A percentile compares a stretch with the other conserved stretches of the same genome.
These are phyloP conservation scores for Hyles lineata DNA, from an alignment of 2,888 invertebrate species.

Conservation along the genomic window DNA sequence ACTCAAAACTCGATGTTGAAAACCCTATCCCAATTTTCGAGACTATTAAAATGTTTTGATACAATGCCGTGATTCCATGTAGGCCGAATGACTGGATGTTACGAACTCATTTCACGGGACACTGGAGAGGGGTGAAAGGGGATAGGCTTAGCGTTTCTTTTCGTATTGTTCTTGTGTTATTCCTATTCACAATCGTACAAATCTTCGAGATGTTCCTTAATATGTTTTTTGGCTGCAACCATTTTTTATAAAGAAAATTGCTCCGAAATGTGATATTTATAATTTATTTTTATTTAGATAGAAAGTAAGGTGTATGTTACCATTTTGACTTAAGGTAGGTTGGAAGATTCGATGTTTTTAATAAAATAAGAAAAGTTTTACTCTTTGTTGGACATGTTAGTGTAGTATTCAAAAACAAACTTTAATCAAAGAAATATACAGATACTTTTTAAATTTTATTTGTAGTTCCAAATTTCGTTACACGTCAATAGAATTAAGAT, in stretches of 20 bases:
- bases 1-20: neutral
- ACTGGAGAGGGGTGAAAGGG: neutral
- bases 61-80: constrained; percentile 22
- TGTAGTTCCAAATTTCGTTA: no score
- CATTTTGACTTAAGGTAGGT: no score
- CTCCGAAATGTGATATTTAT: no score
- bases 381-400: no score
- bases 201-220: neutral
- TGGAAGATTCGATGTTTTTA: no score
- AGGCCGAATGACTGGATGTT: constrained; percentile 12
- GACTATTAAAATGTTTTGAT: neutral
- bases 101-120: constrained; percentile 29
- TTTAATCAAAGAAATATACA: no score
- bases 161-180: constrained; percentile 7
- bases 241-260: neutral
- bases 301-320: no score
- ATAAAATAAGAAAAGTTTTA: no score
- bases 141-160: neutral
- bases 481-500: no score
- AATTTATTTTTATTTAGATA: no score
- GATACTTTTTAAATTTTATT: no score
- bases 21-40: neutral
- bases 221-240: neutral
- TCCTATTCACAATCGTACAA: constrained; percentile 4
- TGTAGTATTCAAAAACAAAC: no score